Percentiles rank a stretch among this genome's conserved stretches.
Conservation (phyloP, 2,888 invertebrate genomes). For the Torymus texanus region DNA sequence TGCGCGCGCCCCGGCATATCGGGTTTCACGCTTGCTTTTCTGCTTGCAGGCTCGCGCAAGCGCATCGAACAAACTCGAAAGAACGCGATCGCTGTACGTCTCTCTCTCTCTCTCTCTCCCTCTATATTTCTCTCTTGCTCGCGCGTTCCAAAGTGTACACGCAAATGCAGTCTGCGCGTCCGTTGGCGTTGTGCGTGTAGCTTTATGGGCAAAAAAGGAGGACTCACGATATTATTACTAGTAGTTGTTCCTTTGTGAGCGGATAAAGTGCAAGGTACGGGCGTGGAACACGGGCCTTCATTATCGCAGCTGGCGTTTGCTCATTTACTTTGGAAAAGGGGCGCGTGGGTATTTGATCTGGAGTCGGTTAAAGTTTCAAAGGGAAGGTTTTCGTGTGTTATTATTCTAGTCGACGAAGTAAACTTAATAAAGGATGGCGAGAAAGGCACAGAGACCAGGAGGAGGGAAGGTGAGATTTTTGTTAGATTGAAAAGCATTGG, state of each 20-base stretch:
- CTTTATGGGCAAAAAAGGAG: neutral
- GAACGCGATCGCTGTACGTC: too few relatives aligned
- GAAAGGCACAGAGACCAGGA: neutral
- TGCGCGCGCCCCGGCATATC: neutral
- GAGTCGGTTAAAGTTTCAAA: conserved; percentile 11
- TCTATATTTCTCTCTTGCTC: too few relatives aligned
- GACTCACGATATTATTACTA: too few relatives aligned
- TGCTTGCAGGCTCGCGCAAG: conserved; percentile 2
- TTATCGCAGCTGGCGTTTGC: neutral
- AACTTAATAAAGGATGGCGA: neutral
- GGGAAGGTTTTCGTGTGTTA: neutral
- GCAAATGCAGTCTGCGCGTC: neutral
- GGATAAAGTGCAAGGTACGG: neutral
- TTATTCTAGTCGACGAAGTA: neutral
- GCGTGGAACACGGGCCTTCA: neutral
- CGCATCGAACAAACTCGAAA: too few relatives aligned
- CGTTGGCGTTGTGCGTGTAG: neutral
- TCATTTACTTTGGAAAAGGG: conserved; percentile 6
- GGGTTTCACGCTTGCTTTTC: conserved; percentile 42
- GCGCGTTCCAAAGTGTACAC: too few relatives aligned
- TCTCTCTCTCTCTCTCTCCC: too few relatives aligned
- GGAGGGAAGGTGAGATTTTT: too few relatives aligned
- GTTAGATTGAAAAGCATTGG: too few relatives aligned
- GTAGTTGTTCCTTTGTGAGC: too few relatives aligned
- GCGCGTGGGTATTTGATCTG: neutral